A percentile compares a stretch with the other conserved stretches of the same genome.
phyloP scores from a whole-genome alignment of 2,888 invertebrate species.

The Troides oblongomaculatus region DNA sequence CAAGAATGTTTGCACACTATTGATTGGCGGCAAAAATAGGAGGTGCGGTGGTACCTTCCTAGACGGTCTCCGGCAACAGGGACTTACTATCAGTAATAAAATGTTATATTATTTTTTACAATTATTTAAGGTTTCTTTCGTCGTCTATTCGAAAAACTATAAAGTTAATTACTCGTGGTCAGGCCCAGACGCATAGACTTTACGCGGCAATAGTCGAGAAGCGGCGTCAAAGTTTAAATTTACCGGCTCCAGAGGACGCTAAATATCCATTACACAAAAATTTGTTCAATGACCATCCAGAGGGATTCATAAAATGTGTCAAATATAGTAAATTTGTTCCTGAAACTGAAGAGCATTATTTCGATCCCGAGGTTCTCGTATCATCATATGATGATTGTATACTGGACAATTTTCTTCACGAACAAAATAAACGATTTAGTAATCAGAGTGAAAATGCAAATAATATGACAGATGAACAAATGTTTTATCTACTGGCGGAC shows the following conservation, averaged over 20 bases:
- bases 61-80: no score
- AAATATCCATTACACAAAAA: conserved; percentile 52
- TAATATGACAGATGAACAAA: conserved; percentile 83
- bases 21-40: no score
- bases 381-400: conserved; percentile 76
- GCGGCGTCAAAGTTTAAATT: conserved; percentile 61
- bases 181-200: conserved; percentile 85
- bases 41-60: no score
- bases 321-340: conserved; percentile 63
- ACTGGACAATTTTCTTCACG: conserved; percentile 83
- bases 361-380: conserved; percentile 63
- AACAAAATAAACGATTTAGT: conserved; percentile 76
- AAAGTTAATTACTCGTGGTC: conserved; percentile 83
- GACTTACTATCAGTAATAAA: no score
- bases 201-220: conserved; percentile 84
- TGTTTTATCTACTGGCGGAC: conserved; percentile 88
- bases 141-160: conserved; percentile 83
- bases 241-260: conserved; percentile 54
- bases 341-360: conserved; percentile 61
- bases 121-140: conserved; percentile 77
- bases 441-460: conserved; percentile 61
- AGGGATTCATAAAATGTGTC: conserved; percentile 67
- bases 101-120: background rate
- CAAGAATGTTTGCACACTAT: no score
- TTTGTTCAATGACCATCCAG: conserved; percentile 58